Percentiles rank a stretch among this genome's conserved stretches.
Conservation (phyloP, 2,888 invertebrate species). For the Rhingia campestris region DNA sequence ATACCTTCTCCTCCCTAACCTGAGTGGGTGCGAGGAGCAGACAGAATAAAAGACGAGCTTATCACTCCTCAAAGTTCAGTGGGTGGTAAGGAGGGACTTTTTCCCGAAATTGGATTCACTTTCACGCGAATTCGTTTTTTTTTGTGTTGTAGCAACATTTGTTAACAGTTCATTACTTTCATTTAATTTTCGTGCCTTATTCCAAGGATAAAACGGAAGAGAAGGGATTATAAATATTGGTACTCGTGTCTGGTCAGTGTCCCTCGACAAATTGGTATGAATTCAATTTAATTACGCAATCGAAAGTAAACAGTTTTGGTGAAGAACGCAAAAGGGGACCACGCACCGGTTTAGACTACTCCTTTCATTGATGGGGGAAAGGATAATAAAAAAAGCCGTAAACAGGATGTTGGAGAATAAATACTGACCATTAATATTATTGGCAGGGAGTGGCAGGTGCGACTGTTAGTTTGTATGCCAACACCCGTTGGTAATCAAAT, state of each 20-base stretch:
- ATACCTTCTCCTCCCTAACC: slow-evolving; percentile 8
- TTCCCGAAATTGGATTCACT: slow-evolving; percentile 28
- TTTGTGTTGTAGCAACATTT: slow-evolving; percentile 42
- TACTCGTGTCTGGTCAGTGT: not conserved
- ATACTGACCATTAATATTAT: slow-evolving; percentile 31
- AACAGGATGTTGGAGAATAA: slow-evolving; percentile 2
- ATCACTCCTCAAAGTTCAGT: not conserved
- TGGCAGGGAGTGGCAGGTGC: slow-evolving; percentile 26
- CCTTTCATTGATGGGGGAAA: not conserved
- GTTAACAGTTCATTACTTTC: slow-evolving; percentile 70
- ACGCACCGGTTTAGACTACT: too few relatives aligned
- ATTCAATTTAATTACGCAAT: slow-evolving; percentile 52
- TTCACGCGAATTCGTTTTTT: slow-evolving; percentile 46
- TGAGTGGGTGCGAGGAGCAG: not conserved
- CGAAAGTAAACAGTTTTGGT: slow-evolving; percentile 24
- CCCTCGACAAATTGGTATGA: slow-evolving; percentile 36
- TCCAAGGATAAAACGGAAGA: slow-evolving; percentile 21
- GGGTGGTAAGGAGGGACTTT: not conserved
- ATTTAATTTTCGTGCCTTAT: slow-evolving; percentile 55
- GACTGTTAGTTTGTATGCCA: slow-evolving; percentile 3
- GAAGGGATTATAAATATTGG: not conserved
- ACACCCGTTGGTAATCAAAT: slow-evolving; percentile 46
- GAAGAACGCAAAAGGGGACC: not conserved
- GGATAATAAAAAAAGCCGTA: not conserved
- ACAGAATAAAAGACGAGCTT: slow-evolving; percentile 5